A percentile compares a stretch with the other conserved stretches of the same genome.
Evolutionary conservation across 2,113 vertebrate genomes (phyloP).

Genomic region (Dasyurus viverrinus): DNA sequence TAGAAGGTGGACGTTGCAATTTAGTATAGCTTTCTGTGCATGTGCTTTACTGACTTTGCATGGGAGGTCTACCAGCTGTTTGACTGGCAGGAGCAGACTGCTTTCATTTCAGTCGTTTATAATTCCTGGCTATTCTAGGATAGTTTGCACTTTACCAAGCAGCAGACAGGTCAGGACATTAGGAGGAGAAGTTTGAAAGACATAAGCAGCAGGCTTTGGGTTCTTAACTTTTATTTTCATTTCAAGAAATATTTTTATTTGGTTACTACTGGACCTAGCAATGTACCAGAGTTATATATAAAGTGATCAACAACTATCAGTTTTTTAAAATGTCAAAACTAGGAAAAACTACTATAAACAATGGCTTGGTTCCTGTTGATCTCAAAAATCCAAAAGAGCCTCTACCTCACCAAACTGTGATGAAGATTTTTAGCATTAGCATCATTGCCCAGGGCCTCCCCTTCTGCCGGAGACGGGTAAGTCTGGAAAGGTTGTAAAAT

Average conservation of each 20-base stretch:
- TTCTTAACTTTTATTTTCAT: conserved; percentile 57
- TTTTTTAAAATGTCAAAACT: conserved; percentile 90
- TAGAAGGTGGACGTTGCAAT: conserved; percentile 13
- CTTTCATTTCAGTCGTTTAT: conserved; percentile 92
- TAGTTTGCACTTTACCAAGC: conserved; percentile 86
- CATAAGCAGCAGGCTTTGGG: conserved; percentile 83
- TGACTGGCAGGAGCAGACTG: conserved; percentile 90
- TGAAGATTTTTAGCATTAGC: conserved; percentile 99
- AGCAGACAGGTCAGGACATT: conserved; percentile 85
- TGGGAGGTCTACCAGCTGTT: conserved; percentile 90
- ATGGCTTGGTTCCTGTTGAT: conserved; percentile 89
- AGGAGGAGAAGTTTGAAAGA: conserved; percentile 84
- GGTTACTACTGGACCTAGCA: conserved; percentile 71
- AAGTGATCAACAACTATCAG: conserved; percentile 75
- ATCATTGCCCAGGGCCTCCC: conserved; percentile 97
- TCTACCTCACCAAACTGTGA: conserved; percentile 93
- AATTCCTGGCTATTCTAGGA: conserved; percentile 92
- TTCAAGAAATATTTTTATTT: conserved; percentile 61
- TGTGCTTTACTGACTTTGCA: conserved; percentile 74
- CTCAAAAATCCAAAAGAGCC: conserved; percentile 88
- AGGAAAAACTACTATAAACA: conserved; percentile 85
- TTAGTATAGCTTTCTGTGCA: conserved; percentile 64
- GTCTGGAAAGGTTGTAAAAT: conserved; percentile 76
- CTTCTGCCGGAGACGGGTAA: conserved; percentile 97
- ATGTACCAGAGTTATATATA: conserved; percentile 89